A percentile compares a stretch with the other conserved stretches of the same genome.
Conservation (phyloP, 1,140 invertebrate genomes). For the Nephila pilipes region DNA sequence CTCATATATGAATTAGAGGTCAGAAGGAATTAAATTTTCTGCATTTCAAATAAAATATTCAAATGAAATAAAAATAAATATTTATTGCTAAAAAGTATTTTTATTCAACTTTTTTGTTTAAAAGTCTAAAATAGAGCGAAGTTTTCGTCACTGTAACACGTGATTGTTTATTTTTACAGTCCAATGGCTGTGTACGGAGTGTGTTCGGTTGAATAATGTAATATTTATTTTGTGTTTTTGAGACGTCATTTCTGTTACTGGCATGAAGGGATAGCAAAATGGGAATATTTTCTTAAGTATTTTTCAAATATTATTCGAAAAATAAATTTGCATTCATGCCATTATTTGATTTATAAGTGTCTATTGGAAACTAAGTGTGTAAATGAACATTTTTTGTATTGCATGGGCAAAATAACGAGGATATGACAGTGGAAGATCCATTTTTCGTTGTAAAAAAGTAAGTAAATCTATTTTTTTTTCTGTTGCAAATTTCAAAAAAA, state of each 20-base stretch:
- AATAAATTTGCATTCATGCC: no score
- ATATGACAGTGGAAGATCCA: constrained; percentile 96
- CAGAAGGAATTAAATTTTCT: no score
- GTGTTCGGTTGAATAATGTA: neutral
- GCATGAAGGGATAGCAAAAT: neutral
- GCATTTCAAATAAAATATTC: no score
- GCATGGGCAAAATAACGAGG: constrained; percentile 78
- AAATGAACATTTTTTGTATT: constrained; percentile 59
- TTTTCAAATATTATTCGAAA: no score
- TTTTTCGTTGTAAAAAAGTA: constrained; percentile 98
- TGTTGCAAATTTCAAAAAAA: no score
- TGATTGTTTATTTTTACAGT: neutral
- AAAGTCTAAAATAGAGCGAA: neutral
- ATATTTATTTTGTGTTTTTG: constrained; percentile 2
- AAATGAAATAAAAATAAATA: no score
- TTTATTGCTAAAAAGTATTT: neutral
- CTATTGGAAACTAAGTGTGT: constrained; percentile 3
- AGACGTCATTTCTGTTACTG: constrained; percentile 16
- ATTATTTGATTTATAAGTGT: neutral
- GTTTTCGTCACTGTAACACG: neutral
- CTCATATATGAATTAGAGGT: neutral
- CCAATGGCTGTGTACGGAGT: neutral
- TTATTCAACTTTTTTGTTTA: neutral
- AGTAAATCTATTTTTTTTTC: constrained; percentile 82
- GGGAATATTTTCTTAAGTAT: no score